phyloP scores from a whole-genome alignment of 2,888 invertebrate species.

The Sarcophaga carnaria region DNA sequence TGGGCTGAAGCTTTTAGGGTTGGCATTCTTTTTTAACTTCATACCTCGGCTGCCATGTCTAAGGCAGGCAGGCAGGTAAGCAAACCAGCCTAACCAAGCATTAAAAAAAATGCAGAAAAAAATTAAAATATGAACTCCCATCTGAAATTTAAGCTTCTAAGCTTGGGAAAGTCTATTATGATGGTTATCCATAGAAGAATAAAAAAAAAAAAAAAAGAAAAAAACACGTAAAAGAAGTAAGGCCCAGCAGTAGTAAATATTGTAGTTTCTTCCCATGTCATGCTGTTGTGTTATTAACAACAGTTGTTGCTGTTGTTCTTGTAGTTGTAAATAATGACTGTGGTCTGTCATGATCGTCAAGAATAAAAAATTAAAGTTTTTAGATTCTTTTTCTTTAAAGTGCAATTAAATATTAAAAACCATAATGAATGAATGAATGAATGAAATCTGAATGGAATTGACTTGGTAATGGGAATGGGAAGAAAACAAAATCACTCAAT shows the following conservation, averaged over 20 bases:
- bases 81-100: slow-evolving; percentile 34
- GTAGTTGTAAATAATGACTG: not conserved
- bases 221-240: slow-evolving; percentile 6
- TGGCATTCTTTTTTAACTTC: not conserved
- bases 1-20: not conserved
- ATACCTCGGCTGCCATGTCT: not conserved
- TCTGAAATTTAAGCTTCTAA: slow-evolving; percentile 48
- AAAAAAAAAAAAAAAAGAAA: slow-evolving; percentile 5
- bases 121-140: slow-evolving; percentile 19
- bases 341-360: slow-evolving; percentile 39
- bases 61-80: slow-evolving; percentile 6
- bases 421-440: slow-evolving; percentile 6
- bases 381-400: slow-evolving; percentile 23
- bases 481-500: slow-evolving; percentile 40
- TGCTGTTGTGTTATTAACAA: slow-evolving; percentile 7
- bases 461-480: too few species aligned
- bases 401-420: slow-evolving; percentile 52
- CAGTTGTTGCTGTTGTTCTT: not conserved
- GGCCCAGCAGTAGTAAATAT: too few species aligned
- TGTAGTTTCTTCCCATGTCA: slow-evolving; percentile 53
- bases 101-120: slow-evolving; percentile 11
- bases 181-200: slow-evolving; percentile 38
- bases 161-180: slow-evolving; percentile 58
- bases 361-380: slow-evolving; percentile 61
- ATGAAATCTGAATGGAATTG: not conserved